Evolutionary conservation across 1,140 invertebrate genomes (phyloP), one percentile per base, ranked within the genome.

Genomic region (Drosophila nigromelanica): DNA sequence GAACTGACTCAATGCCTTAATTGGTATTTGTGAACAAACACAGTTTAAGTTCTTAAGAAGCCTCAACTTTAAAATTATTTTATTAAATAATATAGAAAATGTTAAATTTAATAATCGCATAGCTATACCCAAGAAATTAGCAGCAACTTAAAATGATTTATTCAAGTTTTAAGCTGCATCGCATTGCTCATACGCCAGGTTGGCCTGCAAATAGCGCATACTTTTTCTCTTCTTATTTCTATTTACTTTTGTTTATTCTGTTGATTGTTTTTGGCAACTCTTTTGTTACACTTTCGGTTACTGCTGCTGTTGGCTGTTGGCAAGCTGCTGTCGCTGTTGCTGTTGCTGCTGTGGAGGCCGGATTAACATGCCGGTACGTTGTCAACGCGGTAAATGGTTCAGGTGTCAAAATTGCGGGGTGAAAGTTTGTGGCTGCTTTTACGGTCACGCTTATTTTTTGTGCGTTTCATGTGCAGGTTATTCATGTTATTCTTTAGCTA

Each of bases 331-430:
- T 18, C 35, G 15, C 18, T 14, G 35, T 21, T 33, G 39, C 18
- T 51, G 12, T 14, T 37, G 45, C 24, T 48, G 60, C 24, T 56
- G 42, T 39, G 24, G 50, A 51, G 11, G 52, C 37, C 61, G 72
- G 82, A 76, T 83, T 83, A 85, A 85, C 76, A 83, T 83, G 68
- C 58, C 76, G 72, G 67, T 74, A 68, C 51, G 82, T 86, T 86
- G 81, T 87, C 82, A 87, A 78, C 81, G 74, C 78, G 63, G 78
- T 48, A 80, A 86, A 78, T 80, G 78, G 80, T 86, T 80, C 76
- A 86, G 81, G 81, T 86, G 82, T 86, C 81, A 87, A 81, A 85
- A 80, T 78, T 87, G 74, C 75, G 80, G 76, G 82, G 59, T 56
- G 73, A 74, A 78, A 86, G 71, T 81, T 87, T 86, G 82, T 72